phyloP scores from a whole-genome alignment of 2,797 vertebrate genomes.

The Halcyon chelicuti region DNA sequence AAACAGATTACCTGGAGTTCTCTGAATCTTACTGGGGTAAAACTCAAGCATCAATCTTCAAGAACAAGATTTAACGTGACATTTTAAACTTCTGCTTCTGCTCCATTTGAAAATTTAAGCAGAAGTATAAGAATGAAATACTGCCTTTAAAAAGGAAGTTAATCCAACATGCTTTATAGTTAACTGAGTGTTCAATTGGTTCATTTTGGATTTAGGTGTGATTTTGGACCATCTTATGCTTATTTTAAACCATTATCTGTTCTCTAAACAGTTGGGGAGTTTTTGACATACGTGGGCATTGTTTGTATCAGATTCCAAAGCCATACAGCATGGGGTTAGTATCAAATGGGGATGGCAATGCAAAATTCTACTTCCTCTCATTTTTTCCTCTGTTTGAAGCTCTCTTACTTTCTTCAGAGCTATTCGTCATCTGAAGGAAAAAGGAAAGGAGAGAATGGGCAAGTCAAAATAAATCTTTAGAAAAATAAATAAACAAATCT shows the following conservation, averaged over 20 bases:
- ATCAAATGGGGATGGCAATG: not conserved
- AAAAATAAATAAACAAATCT: not conserved
- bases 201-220: not conserved
- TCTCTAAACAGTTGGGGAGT: accelerated
- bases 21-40: not conserved
- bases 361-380: not conserved
- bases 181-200: not conserved
- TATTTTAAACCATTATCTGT: not conserved
- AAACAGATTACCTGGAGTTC: not conserved
- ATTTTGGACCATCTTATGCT: not conserved
- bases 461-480: not conserved
- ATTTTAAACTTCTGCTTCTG: slow-evolving; percentile 48
- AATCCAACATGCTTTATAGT: not conserved
- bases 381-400: not conserved
- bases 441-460: not conserved
- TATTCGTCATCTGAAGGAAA: not conserved
- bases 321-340: not conserved
- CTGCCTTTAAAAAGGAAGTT: not conserved
- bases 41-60: not conserved
- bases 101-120: not conserved
- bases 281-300: not conserved
- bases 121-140: slow-evolving; percentile 15
- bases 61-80: not conserved
- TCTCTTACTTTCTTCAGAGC: not conserved
- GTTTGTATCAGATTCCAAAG: not conserved